These are phyloP conservation scores for Psephotus haematonotus DNA, from an alignment of 2,113 vertebrate species.

Conservation along the genomic window DNA sequence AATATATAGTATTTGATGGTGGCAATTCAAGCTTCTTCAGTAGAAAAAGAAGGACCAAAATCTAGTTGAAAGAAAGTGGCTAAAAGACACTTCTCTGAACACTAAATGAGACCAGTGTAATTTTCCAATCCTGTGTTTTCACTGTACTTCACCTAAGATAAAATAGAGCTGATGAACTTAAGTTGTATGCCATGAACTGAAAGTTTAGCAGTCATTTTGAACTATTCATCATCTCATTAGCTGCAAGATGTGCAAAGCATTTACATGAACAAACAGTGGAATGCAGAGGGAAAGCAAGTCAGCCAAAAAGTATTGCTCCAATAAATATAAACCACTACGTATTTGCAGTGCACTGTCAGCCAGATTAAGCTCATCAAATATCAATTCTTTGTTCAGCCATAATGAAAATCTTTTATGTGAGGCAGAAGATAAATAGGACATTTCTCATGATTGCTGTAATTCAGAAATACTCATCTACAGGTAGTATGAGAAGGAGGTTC, in stretches of 20 bases:
- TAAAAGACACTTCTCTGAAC: not conserved
- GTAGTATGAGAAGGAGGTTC: not conserved
- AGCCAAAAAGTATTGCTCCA: not conserved
- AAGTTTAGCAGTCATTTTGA: not conserved
- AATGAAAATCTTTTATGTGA: not conserved
- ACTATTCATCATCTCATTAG: not conserved
- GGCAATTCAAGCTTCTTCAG: not conserved
- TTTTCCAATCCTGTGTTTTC: not conserved
- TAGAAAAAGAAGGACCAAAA: not conserved
- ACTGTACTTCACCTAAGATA: not conserved
- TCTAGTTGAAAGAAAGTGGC: not conserved
- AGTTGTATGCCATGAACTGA: not conserved
- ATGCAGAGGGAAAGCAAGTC: not conserved
- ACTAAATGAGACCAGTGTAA: not conserved
- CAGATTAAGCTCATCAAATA: constrained; percentile 27
- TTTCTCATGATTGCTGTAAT: not conserved
- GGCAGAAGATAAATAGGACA: not conserved
- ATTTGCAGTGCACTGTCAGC: not conserved
- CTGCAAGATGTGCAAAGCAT: not conserved
- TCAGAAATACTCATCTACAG: not conserved
- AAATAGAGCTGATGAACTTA: not conserved
- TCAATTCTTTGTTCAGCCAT: not conserved
- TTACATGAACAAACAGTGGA: not conserved
- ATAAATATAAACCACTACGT: not conserved
- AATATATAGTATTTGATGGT: not conserved